Evolutionary conservation across 2,888 invertebrate species (phyloP).

Genomic region (Phortica okadai): DNA sequence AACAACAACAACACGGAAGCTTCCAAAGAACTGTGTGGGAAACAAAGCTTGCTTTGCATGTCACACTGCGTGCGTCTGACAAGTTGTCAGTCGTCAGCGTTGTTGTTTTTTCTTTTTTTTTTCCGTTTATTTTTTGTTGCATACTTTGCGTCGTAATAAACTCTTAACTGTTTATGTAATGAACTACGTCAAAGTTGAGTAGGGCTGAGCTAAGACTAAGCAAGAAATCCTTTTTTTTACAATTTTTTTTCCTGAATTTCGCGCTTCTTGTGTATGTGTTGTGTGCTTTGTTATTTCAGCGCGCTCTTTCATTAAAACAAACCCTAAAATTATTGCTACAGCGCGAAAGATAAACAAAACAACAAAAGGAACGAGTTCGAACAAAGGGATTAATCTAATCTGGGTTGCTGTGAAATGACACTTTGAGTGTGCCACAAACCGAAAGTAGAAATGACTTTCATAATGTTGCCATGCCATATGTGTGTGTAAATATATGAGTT

Average conservation of each 20-base stretch:
- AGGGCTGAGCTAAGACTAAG: not conserved
- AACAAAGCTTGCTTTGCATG: not conserved
- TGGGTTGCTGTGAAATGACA: constrained; percentile 42
- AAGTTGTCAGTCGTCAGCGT: constrained; percentile 26
- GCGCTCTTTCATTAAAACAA: constrained; percentile 64
- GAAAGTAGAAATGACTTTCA: not conserved
- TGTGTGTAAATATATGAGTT: not conserved
- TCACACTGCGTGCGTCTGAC: constrained; percentile 30
- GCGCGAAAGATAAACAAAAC: not conserved
- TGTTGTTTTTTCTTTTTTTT: not conserved
- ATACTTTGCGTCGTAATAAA: constrained; percentile 49
- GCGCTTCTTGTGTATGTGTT: not conserved
- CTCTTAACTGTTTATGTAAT: constrained; percentile 57
- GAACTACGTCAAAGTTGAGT: not conserved
- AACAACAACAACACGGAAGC: not conserved
- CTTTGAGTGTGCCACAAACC: not conserved
- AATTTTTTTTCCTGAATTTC: not conserved
- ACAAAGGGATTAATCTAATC: constrained; percentile 67
- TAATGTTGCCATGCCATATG: not conserved
- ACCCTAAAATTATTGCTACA: constrained; percentile 41
- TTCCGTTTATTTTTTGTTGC: not conserved
- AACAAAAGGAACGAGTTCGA: constrained; percentile 49
- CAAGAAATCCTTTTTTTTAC: not conserved
- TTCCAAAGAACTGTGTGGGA: not conserved
- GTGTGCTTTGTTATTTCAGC: constrained; percentile 50